Conservation (phyloP, 2,113 vertebrate species). For the Phylloscopus trochiloides region DNA sequence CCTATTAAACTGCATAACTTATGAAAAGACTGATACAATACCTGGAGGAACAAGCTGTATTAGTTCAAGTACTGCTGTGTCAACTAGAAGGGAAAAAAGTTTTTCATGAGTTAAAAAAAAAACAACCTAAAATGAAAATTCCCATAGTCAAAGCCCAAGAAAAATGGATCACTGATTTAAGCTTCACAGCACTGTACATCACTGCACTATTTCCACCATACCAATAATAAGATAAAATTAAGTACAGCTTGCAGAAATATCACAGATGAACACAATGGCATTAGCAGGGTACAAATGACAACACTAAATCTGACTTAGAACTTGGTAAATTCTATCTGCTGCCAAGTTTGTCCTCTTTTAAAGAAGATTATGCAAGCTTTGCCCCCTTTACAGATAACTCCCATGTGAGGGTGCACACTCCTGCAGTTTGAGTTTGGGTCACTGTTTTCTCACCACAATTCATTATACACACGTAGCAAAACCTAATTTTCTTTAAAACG, state of each 20-base stretch:
- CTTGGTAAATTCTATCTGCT: background rate
- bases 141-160: background rate
- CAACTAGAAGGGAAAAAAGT: constrained; percentile 80
- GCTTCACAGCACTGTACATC: background rate
- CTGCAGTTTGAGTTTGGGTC: background rate
- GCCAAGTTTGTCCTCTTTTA: background rate
- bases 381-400: background rate
- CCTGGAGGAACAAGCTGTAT: constrained; percentile 92
- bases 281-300: background rate
- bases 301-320: background rate
- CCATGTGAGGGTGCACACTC: background rate
- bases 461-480: background rate
- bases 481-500: background rate
- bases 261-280: background rate
- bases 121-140: background rate
- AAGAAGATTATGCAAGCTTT: background rate
- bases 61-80: constrained; percentile 89
- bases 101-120: constrained; percentile 24
- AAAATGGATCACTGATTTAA: background rate
- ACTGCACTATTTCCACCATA: background rate
- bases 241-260: background rate
- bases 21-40: constrained; percentile 66
- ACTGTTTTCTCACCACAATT: background rate
- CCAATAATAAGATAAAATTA: background rate
- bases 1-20: constrained; percentile 32